Evolutionary conservation across 2,797 vertebrate genomes (phyloP).

Genomic region (Luscinia luscinia): DNA sequence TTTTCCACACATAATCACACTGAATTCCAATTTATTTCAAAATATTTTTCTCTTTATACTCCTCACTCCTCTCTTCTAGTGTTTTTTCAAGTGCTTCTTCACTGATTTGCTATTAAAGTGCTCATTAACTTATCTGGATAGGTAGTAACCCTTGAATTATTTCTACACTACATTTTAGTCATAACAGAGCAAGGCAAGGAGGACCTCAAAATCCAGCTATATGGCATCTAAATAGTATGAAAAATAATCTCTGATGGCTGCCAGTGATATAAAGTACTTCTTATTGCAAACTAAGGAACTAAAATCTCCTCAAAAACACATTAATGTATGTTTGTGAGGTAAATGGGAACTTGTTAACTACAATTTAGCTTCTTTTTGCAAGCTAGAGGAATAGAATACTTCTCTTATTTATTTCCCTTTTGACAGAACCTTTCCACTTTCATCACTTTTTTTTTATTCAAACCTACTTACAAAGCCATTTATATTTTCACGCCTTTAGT

Average conservation of each 20-base stretch:
- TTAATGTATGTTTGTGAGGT: background rate
- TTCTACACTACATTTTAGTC: background rate
- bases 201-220: background rate
- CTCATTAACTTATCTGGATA: background rate
- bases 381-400: background rate
- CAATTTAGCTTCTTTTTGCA: background rate
- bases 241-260: background rate
- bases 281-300: background rate
- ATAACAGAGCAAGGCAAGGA: background rate
- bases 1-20: background rate
- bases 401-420: background rate
- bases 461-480: background rate
- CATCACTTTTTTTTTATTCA: background rate
- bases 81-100: background rate
- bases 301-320: background rate
- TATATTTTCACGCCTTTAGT: background rate
- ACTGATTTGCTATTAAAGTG: background rate
- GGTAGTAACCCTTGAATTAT: background rate
- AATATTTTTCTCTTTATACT: background rate
- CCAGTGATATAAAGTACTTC: background rate
- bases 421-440: background rate
- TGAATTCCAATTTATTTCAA: background rate
- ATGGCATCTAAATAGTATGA: background rate
- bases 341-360: background rate
- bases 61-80: fast-evolving